Conservation (phyloP, 64 coral and sea anemone species). For the Actinia equina region DNA sequence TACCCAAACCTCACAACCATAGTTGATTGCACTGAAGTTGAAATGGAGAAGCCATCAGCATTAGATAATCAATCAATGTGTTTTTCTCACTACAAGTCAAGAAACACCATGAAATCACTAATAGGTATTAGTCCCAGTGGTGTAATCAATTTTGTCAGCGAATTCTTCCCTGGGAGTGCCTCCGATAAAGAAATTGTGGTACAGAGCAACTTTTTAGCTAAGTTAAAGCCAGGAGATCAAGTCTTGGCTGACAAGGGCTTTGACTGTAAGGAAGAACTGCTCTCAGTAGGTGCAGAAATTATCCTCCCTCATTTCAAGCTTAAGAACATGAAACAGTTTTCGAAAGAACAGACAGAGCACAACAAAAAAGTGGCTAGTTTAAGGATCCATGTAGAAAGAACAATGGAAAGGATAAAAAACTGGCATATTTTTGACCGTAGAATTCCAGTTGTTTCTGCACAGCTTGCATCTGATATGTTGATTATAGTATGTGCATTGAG, state of each 20-base stretch:
- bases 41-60: slow-evolving; percentile 28
- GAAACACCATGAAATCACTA: slow-evolving; percentile 41
- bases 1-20: slow-evolving; percentile 49
- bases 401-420: slow-evolving; percentile 60
- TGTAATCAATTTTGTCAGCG: slow-evolving; percentile 26
- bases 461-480: slow-evolving; percentile 37
- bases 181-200: slow-evolving; percentile 52
- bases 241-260: slow-evolving; percentile 47
- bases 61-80: slow-evolving; percentile 27
- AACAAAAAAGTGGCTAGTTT: slow-evolving; percentile 61
- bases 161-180: slow-evolving; percentile 41
- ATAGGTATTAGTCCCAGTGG: slow-evolving; percentile 51
- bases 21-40: slow-evolving; percentile 52
- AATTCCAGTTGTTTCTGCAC: slow-evolving; percentile 25
- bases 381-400: slow-evolving; percentile 50
- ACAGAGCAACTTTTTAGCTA: slow-evolving; percentile 13
- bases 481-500: slow-evolving; percentile 36
- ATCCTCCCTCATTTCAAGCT: no score
- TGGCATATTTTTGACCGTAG: slow-evolving; percentile 48
- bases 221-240: slow-evolving; percentile 37
- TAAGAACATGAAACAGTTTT: slow-evolving; percentile 34
- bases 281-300: slow-evolving; percentile 27
- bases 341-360: slow-evolving; percentile 12
- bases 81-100: slow-evolving; percentile 25
- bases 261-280: slow-evolving; percentile 39